Percentiles rank a stretch among this genome's conserved stretches.
phyloP scores from a whole-genome alignment of 2,113 vertebrate species.

The Butorides virescens region DNA sequence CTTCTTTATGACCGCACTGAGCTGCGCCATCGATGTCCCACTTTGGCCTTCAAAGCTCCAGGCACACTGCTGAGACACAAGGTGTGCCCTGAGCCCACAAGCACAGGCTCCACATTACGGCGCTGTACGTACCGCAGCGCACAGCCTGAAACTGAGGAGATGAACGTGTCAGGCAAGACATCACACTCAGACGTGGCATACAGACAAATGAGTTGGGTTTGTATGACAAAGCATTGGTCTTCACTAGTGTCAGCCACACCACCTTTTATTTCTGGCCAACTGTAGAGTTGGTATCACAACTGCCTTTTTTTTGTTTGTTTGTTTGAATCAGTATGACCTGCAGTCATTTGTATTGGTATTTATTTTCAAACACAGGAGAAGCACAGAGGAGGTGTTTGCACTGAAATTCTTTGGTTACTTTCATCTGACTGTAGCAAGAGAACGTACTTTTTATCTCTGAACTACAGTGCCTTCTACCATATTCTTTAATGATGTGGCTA shows the following conservation, averaged over 20 bases:
- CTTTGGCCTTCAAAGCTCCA: neutral
- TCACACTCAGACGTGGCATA: neutral
- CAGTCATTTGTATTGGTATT: neutral
- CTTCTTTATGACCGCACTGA: neutral
- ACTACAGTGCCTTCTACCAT: neutral
- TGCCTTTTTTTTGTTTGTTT: no score
- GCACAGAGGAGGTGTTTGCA: neutral
- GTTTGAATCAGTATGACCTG: neutral
- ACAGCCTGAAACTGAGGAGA: neutral
- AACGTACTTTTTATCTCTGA: neutral
- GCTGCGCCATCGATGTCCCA: neutral
- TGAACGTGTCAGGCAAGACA: rapidly evolving
- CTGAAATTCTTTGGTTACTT: neutral
- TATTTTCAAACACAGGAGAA: neutral
- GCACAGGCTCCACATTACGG: neutral
- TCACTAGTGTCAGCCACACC: neutral
- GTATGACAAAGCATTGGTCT: neutral
- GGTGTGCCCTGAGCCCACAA: rapidly evolving
- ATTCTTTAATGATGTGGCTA: neutral
- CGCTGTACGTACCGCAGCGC: rapidly evolving
- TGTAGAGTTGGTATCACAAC: neutral
- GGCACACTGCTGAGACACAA: neutral
- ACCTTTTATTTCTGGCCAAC: neutral
- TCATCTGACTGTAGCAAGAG: neutral
- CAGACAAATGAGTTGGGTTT: rapidly evolving